These are phyloP conservation scores for Drosophila prostipennis DNA, from an alignment of 2,888 invertebrate species.

Conservation along the genomic window DNA sequence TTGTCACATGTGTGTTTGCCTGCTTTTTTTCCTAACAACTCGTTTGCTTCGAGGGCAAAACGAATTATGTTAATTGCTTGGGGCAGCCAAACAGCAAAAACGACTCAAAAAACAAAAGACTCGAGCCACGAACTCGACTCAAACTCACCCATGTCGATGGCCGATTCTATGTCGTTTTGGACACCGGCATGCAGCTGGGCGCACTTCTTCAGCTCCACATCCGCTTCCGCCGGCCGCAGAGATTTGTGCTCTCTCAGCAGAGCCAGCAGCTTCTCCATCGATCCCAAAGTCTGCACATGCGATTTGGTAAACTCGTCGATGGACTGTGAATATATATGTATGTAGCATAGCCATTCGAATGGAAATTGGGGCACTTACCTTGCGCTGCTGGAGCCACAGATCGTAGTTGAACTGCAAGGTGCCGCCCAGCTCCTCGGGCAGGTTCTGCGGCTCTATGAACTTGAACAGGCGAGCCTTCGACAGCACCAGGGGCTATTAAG, in stretches of 20 bases:
- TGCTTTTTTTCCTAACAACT: slow-evolving; percentile 56
- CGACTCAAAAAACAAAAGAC: slow-evolving; percentile 60
- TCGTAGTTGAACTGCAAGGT: slow-evolving; percentile 89
- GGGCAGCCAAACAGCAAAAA: background rate
- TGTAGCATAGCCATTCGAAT: background rate
- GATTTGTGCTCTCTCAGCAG: slow-evolving; percentile 86
- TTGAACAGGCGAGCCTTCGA: slow-evolving; percentile 88
- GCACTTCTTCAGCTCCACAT: slow-evolving; percentile 86
- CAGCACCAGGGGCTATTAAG: slow-evolving; percentile 87
- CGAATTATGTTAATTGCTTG: slow-evolving; percentile 66
- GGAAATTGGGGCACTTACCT: slow-evolving; percentile 85
- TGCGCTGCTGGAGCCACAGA: slow-evolving; percentile 90
- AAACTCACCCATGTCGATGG: slow-evolving; percentile 85
- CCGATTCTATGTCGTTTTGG: slow-evolving; percentile 84
- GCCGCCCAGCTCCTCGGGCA: slow-evolving; percentile 90
- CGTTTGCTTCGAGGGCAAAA: slow-evolving; percentile 53
- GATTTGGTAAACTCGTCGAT: slow-evolving; percentile 89
- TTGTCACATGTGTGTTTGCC: slow-evolving; percentile 55
- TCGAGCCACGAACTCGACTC: slow-evolving; percentile 67
- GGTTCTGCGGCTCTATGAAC: slow-evolving; percentile 88
- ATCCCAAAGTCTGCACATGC: slow-evolving; percentile 86
- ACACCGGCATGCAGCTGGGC: slow-evolving; percentile 85
- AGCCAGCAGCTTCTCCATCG: slow-evolving; percentile 87
- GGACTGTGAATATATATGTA: slow-evolving; percentile 84
- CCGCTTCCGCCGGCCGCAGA: slow-evolving; percentile 86